Base-by-base conservation (phyloP, 2,113 vertebrate genomes). In the Prionailurus viverrinus region DNA sequence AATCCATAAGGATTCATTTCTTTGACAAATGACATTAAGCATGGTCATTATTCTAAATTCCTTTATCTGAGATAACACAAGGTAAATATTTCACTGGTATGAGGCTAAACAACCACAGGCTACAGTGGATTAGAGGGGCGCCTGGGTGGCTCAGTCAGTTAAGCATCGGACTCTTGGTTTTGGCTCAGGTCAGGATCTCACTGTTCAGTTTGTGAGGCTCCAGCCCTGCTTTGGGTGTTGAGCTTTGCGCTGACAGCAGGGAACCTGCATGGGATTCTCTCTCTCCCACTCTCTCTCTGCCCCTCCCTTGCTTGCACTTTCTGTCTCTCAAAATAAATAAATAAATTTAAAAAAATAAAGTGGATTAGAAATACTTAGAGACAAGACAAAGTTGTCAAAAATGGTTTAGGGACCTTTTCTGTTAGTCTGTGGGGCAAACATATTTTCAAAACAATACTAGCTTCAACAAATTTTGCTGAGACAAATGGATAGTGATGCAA, bases 331-430 rank as follows among this genome's bases (percentile, higher is more conserved):
- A 61, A 61, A 61, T 23, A 61, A 61, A 61, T 25, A 61, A 61
- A 23, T 61, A 61, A 61, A 61, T 8, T 23, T 23, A 61, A 61
- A 61, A 61, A 58, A 61, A 61, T 41, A 89, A 53, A 51, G 19
- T 45, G 58, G 29, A 94, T 91, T 69, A 61, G 25, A 95, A 95
- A 95, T 79, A 15, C n/a, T 86, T 76, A 65, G 6, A 18, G 14
- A 14, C 4, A 25, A 29, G 14, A 53, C 23, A 36, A 29, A 18
- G 51, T 93, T 61, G 53, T 66, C 45, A 84, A 89, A 58, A 33
- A 41, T 53, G 3, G 21, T 31, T 68, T 23, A 73, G 21, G 4
- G 12, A 29, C 8, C 0, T 11, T 39, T 90, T 45, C 61, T 73
- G 33, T 29, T 4, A 41, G 1, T 92, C 11, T 29, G 3, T 19